Evolutionary conservation across 2,113 vertebrate genomes (phyloP).

Genomic region (Oxyura jamaicensis): DNA sequence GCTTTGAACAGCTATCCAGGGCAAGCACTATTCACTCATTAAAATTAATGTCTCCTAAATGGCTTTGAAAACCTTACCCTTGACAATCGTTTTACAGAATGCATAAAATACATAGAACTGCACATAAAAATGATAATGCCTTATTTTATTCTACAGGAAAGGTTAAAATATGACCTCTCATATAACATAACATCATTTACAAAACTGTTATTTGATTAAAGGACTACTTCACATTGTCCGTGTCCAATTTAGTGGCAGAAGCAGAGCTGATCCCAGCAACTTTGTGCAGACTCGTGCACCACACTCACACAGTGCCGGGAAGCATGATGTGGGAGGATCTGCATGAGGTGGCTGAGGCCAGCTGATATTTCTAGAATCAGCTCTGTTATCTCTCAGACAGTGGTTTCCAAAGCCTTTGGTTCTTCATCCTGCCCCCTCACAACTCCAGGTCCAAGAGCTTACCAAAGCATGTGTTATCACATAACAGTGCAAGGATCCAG

Average conservation of each 20-base stretch:
- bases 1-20: neutral
- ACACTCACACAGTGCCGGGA: neutral
- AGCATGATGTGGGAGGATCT: neutral
- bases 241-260: neutral
- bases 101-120: neutral
- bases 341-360: neutral
- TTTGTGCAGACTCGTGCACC: neutral
- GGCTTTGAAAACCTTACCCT: conserved; percentile 1
- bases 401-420: neutral
- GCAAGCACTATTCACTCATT: neutral
- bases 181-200: neutral
- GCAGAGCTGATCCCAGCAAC: neutral
- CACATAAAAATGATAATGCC: neutral
- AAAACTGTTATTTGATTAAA: neutral
- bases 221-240: neutral
- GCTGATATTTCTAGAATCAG: neutral
- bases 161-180: conserved; percentile 2
- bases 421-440: neutral
- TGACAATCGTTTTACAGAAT: neutral
- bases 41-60: conserved; percentile 9
- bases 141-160: neutral
- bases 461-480: neutral
- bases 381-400: neutral
- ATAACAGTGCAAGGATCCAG: neutral
- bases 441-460: neutral